Evolutionary conservation across 1,140 invertebrate species (phyloP).

Genomic region (Matsumurasca onukii): DNA sequence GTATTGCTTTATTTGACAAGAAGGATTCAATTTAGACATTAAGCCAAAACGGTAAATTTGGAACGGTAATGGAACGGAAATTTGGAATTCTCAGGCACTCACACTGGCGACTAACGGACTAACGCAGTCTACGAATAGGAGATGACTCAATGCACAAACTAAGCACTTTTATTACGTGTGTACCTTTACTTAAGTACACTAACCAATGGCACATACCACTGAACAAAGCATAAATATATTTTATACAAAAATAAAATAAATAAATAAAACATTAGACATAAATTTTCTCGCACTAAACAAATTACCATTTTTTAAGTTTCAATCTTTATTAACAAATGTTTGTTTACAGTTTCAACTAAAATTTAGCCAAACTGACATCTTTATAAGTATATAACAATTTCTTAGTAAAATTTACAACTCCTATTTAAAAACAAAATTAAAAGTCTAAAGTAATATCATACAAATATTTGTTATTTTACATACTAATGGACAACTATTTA

Average conservation of each 20-base stretch:
- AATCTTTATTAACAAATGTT: slow-evolving; percentile 7
- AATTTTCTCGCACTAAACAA: neutral
- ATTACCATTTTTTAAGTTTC: neutral
- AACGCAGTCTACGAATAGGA: too few relatives aligned
- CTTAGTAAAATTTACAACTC: slow-evolving; percentile 19
- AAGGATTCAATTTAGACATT: too few relatives aligned
- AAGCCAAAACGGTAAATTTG: too few relatives aligned
- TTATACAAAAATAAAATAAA: slow-evolving; percentile 28
- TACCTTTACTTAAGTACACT: slow-evolving; percentile 23
- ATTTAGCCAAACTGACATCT: slow-evolving; percentile 20
- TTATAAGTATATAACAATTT: slow-evolving; percentile 25
- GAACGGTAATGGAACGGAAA: too few relatives aligned
- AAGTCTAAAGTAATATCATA: slow-evolving; percentile 17
- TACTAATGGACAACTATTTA: slow-evolving; percentile 7
- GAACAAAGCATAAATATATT: neutral
- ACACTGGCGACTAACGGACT: too few relatives aligned
- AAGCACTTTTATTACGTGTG: slow-evolving; percentile 11
- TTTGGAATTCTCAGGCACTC: too few relatives aligned
- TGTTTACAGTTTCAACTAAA: slow-evolving; percentile 23
- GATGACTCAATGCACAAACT: slow-evolving; percentile 11
- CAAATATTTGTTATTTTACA: slow-evolving; percentile 15
- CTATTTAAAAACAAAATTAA: slow-evolving; percentile 23
- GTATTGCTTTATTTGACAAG: too few relatives aligned
- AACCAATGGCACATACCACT: slow-evolving; percentile 22
- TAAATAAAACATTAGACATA: slow-evolving; percentile 2